Evolutionary conservation across 2,888 invertebrate species (phyloP), one percentile per base, ranked within the genome.

Genomic region (Sceliomorpha sp.): DNA sequence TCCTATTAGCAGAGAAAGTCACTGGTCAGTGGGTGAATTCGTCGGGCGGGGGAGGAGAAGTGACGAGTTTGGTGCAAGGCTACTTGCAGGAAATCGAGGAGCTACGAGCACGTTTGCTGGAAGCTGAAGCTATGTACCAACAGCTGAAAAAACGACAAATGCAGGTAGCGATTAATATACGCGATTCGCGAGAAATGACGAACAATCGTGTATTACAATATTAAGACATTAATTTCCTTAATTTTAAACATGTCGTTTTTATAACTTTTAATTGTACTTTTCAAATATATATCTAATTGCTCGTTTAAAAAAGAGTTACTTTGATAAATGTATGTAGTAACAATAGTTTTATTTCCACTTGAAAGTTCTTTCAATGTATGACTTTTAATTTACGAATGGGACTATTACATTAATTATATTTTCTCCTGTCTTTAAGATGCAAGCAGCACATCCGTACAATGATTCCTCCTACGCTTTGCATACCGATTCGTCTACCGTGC

Each of bases 71-170:
- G 86, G 91, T 96, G 10, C 93, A 95, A 85, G 94, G 93, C 0
- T 98, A 98, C 88, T 90, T 98, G 45, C 92, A 92, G 80, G 98
- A 98, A 89, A 96, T 98, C 77, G 98, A 98, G 89, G 96, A 96
- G 75, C 89, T 98, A 6, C 91, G 96, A 81, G 94, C 96, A 0
- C 95, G 96, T 84, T 89, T 98, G 50, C 92, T 96, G 83, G 98
- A 98, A 88, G 94, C 96, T 0, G 97, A 95, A 82, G 92, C 93
- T 48, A 92, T 93, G 81, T 94, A 94, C 81, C 93, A 94, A 73
- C 92, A 94, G 75, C 83, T 96, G 17, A 91, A 93, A 14, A 87
- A 87, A 47, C 76, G 87, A 20, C 86, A 88, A 48, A 80, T 81
- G 59, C 87, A 85, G 71, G 87, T 87, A 48, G n/a, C n/a, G n/a